Percentiles rank a stretch among this genome's conserved stretches.
Evolutionary conservation across 2,888 invertebrate species (phyloP).

Genomic region (Bellardia bayeri): DNA sequence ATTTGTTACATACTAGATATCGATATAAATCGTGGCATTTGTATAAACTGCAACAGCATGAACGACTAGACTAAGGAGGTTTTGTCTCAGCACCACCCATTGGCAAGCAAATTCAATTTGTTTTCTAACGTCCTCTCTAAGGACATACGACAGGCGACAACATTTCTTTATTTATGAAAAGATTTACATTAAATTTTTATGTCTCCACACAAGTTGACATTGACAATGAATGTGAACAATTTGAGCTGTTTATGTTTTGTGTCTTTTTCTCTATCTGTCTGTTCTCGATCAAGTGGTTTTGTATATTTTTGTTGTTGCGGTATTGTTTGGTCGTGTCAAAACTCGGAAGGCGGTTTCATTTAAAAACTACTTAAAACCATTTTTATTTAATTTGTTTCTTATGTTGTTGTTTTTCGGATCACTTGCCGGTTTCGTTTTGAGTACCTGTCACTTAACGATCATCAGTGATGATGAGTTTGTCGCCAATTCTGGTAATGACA

Average conservation of each 20-base stretch:
- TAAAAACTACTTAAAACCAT: constrained; percentile 76
- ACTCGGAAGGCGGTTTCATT: constrained; percentile 76
- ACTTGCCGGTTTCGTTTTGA: background rate
- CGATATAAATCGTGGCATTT: background rate
- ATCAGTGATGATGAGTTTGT: constrained; percentile 52
- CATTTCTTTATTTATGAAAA: constrained; percentile 51
- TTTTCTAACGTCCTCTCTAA: constrained; percentile 33
- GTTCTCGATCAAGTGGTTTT: constrained; percentile 43
- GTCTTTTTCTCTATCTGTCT: background rate
- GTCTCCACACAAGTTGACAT: background rate
- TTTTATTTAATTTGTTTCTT: constrained; percentile 35
- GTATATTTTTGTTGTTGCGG: constrained; percentile 60
- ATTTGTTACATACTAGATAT: constrained; percentile 41
- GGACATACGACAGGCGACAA: constrained; percentile 71
- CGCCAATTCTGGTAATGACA: constrained; percentile 75
- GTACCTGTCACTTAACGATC: constrained; percentile 62
- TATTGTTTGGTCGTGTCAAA: constrained; percentile 77
- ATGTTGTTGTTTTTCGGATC: background rate
- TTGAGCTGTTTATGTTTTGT: constrained; percentile 25
- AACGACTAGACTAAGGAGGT: constrained; percentile 64
- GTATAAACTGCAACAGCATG: background rate
- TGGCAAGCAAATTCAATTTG: constrained; percentile 58
- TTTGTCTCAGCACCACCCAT: constrained; percentile 56
- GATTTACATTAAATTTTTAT: constrained; percentile 30
- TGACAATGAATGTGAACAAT: background rate